Evolutionary conservation across 2,113 vertebrate species (phyloP), one percentile per base, ranked within the genome.

Genomic region (Scartelaos histophorus): DNA sequence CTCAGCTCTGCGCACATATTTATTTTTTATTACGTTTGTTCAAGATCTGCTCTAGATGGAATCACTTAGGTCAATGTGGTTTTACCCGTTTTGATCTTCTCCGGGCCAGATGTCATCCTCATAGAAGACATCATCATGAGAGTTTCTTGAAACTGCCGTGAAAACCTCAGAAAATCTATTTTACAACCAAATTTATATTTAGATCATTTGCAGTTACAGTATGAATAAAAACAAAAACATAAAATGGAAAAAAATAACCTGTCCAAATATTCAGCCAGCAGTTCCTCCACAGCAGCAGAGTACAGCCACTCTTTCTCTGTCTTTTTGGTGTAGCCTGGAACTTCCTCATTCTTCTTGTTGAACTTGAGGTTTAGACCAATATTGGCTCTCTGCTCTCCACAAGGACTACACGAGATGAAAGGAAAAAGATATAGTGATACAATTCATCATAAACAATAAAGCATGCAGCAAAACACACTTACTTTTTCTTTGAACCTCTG

Each of bases 301-400:
- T 99, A 99, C n/a, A 95, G 94, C 98, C 98, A 99, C 85, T 99
- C 97, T 24, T 93, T 98, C 71, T 97, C 96, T 2, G 96, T 95
- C 82, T 94, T 96, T 92, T 97, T 98, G 38, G 98, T 99, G 83
- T 99, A 99, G 13, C 98, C 98, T 66, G 97, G 97, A 64, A 99
- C 97, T 87, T 99, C 98, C 86, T 99, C 98, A 69, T 99, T 99
- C 90, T 98, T 99, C 92, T 98, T 99, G 93, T 97, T 98, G 86
- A 99, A 99, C 82, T 99, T 99, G 56, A 99, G 92, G 89, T 99
- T 99, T 72, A 99, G 93, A 65, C 98, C 98, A 64, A 97, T 95
- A 61, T 99, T 99, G 34, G 93, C 92, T 90, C 93, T 97, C 82
- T 99, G 97, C 82, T 99, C 98, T 82, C 98, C 98, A 82, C 97